Conservation (phyloP, 1,140 invertebrate genomes). For the Pseudomyrmex sp. region DNA sequence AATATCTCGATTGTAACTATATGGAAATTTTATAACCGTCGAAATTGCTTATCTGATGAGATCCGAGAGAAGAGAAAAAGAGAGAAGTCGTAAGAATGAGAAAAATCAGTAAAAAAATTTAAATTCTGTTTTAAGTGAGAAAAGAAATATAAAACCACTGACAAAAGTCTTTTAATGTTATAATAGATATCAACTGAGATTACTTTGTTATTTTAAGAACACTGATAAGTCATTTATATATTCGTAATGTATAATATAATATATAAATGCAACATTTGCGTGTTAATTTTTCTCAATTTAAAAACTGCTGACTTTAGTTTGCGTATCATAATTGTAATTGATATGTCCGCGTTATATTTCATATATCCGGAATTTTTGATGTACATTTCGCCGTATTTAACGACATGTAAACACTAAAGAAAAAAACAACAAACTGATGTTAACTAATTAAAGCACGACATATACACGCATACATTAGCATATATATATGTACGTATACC, state of each 20-base stretch:
- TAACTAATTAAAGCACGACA: too few species aligned
- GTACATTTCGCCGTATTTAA: conserved; percentile 2
- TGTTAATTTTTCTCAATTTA: background rate
- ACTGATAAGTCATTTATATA: background rate
- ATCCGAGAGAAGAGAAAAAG: too few species aligned
- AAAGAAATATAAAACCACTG: too few species aligned
- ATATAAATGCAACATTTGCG: background rate
- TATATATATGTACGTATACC: too few species aligned
- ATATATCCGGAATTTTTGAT: conserved; percentile 21
- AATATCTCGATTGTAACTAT: conserved; percentile 6
- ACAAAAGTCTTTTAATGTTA: background rate
- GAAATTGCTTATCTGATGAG: background rate
- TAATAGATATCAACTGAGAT: too few species aligned
- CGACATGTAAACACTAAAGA: conserved; percentile 6
- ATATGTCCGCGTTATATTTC: background rate
- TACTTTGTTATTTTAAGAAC: background rate
- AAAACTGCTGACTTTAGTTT: background rate
- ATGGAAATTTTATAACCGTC: background rate
- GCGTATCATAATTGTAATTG: background rate
- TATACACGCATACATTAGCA: too few species aligned
- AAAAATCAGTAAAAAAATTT: conserved; percentile 15
- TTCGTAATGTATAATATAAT: background rate
- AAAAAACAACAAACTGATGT: conserved; percentile 13
- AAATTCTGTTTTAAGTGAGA: background rate
- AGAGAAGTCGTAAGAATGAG: background rate